Conservation (phyloP, 2,888 invertebrate genomes). For the Erebia palarica region DNA sequence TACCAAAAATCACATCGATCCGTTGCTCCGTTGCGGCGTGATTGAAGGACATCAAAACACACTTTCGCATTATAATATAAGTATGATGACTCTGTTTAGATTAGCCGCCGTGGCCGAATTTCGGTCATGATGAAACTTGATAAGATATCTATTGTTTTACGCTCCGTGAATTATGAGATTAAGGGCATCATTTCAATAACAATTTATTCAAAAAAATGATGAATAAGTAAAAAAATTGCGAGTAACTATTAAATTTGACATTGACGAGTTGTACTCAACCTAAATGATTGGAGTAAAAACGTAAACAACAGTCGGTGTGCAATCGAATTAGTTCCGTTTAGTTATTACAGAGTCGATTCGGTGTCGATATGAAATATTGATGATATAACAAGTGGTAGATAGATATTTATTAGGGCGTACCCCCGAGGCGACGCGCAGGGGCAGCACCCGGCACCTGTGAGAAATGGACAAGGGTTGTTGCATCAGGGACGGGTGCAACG, state of each 20-base stretch:
- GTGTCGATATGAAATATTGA: slow-evolving; percentile 35
- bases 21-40: too few species aligned
- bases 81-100: too few species aligned
- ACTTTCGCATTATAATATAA: too few species aligned
- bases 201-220: slow-evolving; percentile 20
- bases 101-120: too few species aligned
- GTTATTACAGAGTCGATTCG: slow-evolving; percentile 43
- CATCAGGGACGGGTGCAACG: too few species aligned
- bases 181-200: slow-evolving; percentile 1
- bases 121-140: too few species aligned
- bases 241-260: slow-evolving; percentile 47
- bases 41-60: too few species aligned
- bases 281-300: slow-evolving; percentile 41
- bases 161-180: not conserved
- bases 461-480: too few species aligned
- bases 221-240: slow-evolving; percentile 27
- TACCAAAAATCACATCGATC: too few species aligned
- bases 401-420: too few species aligned
- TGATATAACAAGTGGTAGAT: slow-evolving; percentile 39
- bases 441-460: too few species aligned
- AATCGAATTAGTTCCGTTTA: slow-evolving; percentile 48
- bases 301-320: slow-evolving; percentile 43
- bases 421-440: too few species aligned
- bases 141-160: not conserved
- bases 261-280: slow-evolving; percentile 46